Evolutionary conservation across 2,113 vertebrate genomes (phyloP), one percentile per base, ranked within the genome.

Genomic region (Python bivittatus): DNA sequence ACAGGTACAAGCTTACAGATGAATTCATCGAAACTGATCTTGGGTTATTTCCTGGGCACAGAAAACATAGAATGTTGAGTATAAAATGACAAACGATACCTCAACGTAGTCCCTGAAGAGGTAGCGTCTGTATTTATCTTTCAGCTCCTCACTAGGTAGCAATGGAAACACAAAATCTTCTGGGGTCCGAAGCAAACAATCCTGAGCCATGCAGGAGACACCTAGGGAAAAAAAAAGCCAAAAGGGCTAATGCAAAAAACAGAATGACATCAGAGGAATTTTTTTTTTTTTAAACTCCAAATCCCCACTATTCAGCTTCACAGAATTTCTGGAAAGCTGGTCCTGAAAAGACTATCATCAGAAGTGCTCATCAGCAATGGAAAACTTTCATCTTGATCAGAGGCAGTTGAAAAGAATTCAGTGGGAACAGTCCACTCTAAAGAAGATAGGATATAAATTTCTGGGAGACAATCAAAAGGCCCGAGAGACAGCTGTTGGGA

Each of bases 81-180:
- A 9, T 22, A 53, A 86, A 84, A 88, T 20, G 54, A 84, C 38
- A 92, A 53, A 0, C 13, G 88, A 83, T 97, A 98, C 99, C 98
- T 99, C 99, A 58, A 99, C 98, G 57, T 99, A 99, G 96, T 99
- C 99, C 98, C 99, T 99, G 98, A 99, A 99, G 98, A 99, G 99
- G 98, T 99, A 99, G 98, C 99, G 99, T 98, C 98, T 99, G 96
- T 99, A 99, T 98, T 99, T 99, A 95, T 99, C 99, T 98, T 98
- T 99, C 94, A 99, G 97, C 97, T 99, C 99, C 97, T 99, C 99
- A 79, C 97, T 99, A 95, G 98, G 98, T 97, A 99, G 98, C 97
- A 99, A 97, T 2, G 98, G 99, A 96, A 99, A 98, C 94, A 99
- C 99, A 96, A 99, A 99, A 95, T 99, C 99, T 97, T 99, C 99